Evolutionary conservation across 1,140 invertebrate species (phyloP), one percentile per base, ranked within the genome.

Genomic region (Centruroides sculpturatus): DNA sequence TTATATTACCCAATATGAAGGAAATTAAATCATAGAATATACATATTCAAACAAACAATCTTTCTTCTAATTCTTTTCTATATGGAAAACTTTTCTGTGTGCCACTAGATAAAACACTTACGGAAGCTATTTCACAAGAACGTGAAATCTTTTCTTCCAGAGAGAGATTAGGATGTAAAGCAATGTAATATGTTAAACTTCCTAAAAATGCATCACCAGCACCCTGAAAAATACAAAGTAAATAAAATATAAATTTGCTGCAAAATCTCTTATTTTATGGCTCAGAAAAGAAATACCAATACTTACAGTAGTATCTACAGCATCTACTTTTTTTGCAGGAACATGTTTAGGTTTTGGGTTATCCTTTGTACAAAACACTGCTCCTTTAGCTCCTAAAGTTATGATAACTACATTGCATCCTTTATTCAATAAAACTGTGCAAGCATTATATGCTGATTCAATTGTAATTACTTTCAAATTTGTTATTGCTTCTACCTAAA

Each of bases 151-250:
- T 77, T 66, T 86, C 80, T 66, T 78, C 70, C 51, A 91, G 72
- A n/a, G 77, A 63, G 23, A 82, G 65, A 7, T 79, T 52, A 9
- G 80, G 76, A 67, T 81, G 68, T 52, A 77, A 75, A 0, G 86
- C 80, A 53, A 89, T 69, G 67, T 82, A 87, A 70, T 82, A 90
- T 3, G 86, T 89, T 59, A 97, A 72, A 4, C 86, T 84, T 13
- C 92, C 92, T 59, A 95, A 80, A 77, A 96, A 96, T 35, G 87
- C 85, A 77, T 97, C 92, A 5, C 93, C 92, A 59, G 92, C 92
- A 46, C 90, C 89, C 88, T 87, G 71, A 60, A 53, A 60, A n/a
- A 60, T 1, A 57, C 48, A 13, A 11, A 6, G 23, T 23, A 23
- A 23, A 23, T 23, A 23, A 23, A 23, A 23, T 23, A 23, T 23